A percentile compares a stretch with the other conserved stretches of the same genome.
phyloP scores from a whole-genome alignment of 2,797 vertebrate genomes.

The Ficedula albicollis region DNA sequence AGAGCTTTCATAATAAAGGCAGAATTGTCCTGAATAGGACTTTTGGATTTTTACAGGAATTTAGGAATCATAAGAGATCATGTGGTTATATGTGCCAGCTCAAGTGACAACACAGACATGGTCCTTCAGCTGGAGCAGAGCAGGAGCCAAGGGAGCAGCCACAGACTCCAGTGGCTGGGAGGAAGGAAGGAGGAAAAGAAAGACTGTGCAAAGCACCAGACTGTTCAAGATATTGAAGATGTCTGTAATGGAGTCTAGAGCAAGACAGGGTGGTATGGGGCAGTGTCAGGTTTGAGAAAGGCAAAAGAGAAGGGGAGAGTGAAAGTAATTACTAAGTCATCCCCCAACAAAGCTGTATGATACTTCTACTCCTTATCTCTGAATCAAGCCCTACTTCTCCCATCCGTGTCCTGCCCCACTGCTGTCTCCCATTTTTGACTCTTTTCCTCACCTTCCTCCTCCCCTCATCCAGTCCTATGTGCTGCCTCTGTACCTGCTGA shows the following conservation, averaged over 20 bases:
- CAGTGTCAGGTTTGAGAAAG: background rate
- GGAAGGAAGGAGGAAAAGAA: background rate
- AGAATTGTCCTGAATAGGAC: background rate
- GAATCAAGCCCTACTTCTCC: background rate
- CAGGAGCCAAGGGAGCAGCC: background rate
- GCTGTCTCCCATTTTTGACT: background rate
- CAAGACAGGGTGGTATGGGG: background rate
- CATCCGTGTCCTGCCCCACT: background rate
- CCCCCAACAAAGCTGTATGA: background rate
- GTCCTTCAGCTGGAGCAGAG: background rate
- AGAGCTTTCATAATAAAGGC: background rate
- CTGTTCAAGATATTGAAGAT: background rate
- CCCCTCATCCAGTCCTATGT: background rate
- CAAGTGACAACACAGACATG: background rate
- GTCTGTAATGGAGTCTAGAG: background rate
- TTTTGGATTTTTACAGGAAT: background rate
- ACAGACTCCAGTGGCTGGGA: rapidly evolving
- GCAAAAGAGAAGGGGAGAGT: background rate
- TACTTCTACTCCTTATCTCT: background rate
- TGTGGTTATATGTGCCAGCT: background rate
- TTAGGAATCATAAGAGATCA: background rate
- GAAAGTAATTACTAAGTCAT: background rate
- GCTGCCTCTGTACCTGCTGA: background rate
- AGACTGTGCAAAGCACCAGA: rapidly evolving
- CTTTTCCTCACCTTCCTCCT: background rate